Base-by-base conservation (phyloP, 1,140 invertebrate species). In the Neodiprion fabricii region DNA sequence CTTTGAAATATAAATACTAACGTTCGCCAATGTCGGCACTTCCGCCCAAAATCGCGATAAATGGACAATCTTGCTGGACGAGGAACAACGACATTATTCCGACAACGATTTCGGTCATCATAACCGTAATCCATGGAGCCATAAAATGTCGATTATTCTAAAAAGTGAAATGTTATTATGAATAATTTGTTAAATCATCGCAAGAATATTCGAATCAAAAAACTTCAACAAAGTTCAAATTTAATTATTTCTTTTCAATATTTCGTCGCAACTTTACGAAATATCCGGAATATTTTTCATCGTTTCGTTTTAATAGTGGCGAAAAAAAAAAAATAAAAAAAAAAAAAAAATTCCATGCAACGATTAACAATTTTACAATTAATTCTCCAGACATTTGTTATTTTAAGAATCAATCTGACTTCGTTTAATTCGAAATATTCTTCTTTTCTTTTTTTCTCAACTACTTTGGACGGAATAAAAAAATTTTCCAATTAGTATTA, bases 91-190 rank as follows among this genome's bases (percentile, higher is more conserved):
- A 85, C 67, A 87, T 82, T 9, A 83, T 79, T 65, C 85, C 49
- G 0, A 84, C 83, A 10, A 84, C 83, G 74, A 87, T 86, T 77
- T 85, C 85, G 72, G 86, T 85, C 79, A 88, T 86, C 83, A 85
- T 87, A 12, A 86, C 80, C 80, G 85, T 85, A 84, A 90, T 84
- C 88, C 89, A 90, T 3, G 89, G 89, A 48, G 86, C 76, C 80
- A 90, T 86, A 8, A 87, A 85, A 50, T 85, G 85, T 71, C 89
- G 85, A 75, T 89, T 86, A 61, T 85, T 86, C 89, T 90, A 47
- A 78, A 81, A 77, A 70, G 7, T 40, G 71, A 53, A n/a, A 5
- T 65, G 47, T 71, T n/a, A 67, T 70, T 66, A 48, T n/a, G 48
- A 72, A 72, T 61, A 71, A 71, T 73, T 48, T 12, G 4, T n/a